Base-by-base conservation (phyloP, 1,140 invertebrate genomes). In the Bactericera cockerelli region DNA sequence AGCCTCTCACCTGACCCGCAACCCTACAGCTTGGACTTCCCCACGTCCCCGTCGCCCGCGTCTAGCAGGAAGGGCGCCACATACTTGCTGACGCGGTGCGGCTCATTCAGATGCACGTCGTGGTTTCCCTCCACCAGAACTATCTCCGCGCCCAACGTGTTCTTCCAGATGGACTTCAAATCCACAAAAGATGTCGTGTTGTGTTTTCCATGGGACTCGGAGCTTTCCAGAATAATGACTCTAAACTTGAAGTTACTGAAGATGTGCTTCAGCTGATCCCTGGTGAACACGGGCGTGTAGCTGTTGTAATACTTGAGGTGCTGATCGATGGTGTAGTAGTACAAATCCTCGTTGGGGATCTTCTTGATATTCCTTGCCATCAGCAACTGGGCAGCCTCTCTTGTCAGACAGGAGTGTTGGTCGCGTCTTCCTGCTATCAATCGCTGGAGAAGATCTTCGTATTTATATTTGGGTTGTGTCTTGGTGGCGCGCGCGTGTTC, bases 321-420 rank as follows among this genome's bases (percentile, higher is more conserved):
- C 22, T 62, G 24, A 59, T 75, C 74, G 19, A 67, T 65, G 42
- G 68, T 70, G 31, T 68, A 73, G 28, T 62, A 65, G 55, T 68
- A 74, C 1, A 62, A 60, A 62, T 73, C 63, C 4, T 62, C 67
- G 3, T 67, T 64, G 8, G 60, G 64, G 31, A 65, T 68, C 0
- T 74, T 73, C 11, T 64, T 62, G 75, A 86, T 82, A 8, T 84
- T 84, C 26, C 87, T 72, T 62, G 75, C 78, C 75, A 90, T 79
- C 55, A 89, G 67, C 36, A 84, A 74, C 64, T 81, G 74, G 28
- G 82, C 81, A 38, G 80, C 78, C 33, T 80, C 73, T 57, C 73
- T 75, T 0, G 79, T 83, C 1, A 87, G 74, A 0, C 33, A 42
- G 14, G 60, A 42, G 4, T 63, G 25, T 33, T 57, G 60, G 14